These are phyloP conservation scores for Pygoscelis adeliae DNA, from an alignment of 2,113 vertebrate genomes.

Conservation along the genomic window DNA sequence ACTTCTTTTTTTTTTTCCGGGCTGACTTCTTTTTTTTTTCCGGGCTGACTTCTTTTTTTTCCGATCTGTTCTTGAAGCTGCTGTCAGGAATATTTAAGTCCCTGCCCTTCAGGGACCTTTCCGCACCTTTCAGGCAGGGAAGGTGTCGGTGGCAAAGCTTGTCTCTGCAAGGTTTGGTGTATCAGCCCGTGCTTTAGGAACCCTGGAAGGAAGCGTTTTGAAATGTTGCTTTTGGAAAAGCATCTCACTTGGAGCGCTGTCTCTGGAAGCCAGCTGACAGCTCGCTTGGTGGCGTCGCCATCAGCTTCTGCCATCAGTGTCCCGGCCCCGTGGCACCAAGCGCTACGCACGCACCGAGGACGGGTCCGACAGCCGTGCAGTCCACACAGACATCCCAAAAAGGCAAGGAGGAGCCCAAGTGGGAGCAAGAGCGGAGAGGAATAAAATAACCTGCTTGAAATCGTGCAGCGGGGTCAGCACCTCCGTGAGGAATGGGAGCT, in stretches of 20 bases:
- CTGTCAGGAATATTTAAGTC: neutral
- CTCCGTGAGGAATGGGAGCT: accelerated
- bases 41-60: neutral
- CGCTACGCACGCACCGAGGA: accelerated
- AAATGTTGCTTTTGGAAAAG: neutral
- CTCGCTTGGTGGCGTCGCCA: neutral
- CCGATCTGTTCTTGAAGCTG: accelerated
- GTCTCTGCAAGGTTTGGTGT: neutral
- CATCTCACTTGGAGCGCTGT: accelerated
- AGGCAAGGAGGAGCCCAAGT: neutral
- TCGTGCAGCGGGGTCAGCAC: accelerated
- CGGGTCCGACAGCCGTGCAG: accelerated
- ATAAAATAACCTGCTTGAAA: no score
- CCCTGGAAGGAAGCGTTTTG: neutral
- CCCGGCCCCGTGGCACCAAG: accelerated
- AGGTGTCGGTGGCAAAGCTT: neutral
- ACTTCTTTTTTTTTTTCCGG: neutral
- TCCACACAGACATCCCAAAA: accelerated
- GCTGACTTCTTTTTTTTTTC: no score
- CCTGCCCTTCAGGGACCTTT: neutral
- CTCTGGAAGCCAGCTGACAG: neutral
- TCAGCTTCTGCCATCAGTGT: neutral
- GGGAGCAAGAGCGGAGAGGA: neutral
- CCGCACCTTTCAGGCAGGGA: neutral
- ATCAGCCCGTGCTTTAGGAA: neutral